Percentiles rank a stretch among this genome's conserved stretches.
phyloP scores from a whole-genome alignment of 2,888 invertebrate genomes.

The Melangyna quadrimaculata region DNA sequence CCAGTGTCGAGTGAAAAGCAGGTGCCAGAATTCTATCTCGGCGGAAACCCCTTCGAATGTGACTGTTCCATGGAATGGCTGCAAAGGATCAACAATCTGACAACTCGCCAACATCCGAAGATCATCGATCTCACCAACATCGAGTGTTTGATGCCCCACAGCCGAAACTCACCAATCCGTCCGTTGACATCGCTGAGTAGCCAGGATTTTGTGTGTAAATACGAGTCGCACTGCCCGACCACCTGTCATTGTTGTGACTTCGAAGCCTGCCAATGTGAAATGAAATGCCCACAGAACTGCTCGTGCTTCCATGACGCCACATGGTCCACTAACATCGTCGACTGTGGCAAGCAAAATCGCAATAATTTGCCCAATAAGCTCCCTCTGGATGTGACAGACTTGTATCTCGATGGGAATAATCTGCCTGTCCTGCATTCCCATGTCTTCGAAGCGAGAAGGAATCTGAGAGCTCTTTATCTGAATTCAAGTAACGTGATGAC shows the following conservation, averaged over 20 bases:
- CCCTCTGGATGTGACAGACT: constrained; percentile 96
- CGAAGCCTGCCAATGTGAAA: constrained; percentile 97
- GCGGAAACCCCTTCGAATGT: constrained; percentile 96
- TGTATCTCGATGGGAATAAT: constrained; percentile 95
- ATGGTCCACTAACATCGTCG: constrained; percentile 96
- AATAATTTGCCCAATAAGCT: constrained; percentile 86
- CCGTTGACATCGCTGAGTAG: constrained; percentile 89
- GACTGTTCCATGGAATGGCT: constrained; percentile 98
- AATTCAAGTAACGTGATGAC: constrained; percentile 92
- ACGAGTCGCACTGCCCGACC: constrained; percentile 96
- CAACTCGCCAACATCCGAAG: constrained; percentile 91
- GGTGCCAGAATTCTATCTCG: constrained; percentile 93
- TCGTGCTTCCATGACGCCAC: constrained; percentile 96
- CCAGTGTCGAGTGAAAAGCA: constrained; percentile 86
- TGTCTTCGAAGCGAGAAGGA: constrained; percentile 94
- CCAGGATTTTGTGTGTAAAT: constrained; percentile 94
- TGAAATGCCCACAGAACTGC: constrained; percentile 96
- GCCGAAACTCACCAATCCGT: constrained; percentile 90
- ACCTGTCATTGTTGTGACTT: constrained; percentile 98
- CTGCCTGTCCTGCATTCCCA: constrained; percentile 91
- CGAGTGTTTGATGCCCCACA: constrained; percentile 92
- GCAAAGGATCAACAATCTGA: constrained; percentile 93
- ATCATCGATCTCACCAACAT: constrained; percentile 95
- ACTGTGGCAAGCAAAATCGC: constrained; percentile 87
- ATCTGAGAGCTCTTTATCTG: constrained; percentile 91